Percentiles rank a stretch among this genome's conserved stretches.
These are phyloP conservation scores for Otocyon megalotis DNA, from an alignment of 2,113 vertebrate genomes.

Conservation along the genomic window DNA sequence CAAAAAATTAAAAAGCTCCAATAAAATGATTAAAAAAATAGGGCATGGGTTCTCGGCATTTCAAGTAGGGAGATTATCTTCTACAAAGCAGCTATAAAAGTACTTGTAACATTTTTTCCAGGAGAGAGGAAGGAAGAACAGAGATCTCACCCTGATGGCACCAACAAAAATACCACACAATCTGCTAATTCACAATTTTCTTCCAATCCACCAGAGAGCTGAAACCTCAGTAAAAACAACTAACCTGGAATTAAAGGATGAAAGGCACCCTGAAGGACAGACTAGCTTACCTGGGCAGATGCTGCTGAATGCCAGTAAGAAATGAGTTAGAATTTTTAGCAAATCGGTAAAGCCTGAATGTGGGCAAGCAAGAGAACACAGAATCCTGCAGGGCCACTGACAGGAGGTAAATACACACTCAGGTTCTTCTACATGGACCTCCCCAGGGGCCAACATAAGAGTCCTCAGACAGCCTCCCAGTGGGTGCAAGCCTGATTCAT, in stretches of 20 bases:
- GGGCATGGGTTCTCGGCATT: background rate
- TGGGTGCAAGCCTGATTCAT: too few relatives aligned
- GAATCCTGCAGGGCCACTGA: background rate
- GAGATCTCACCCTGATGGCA: background rate
- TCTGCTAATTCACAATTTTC: background rate
- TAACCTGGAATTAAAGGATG: background rate
- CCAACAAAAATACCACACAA: background rate
- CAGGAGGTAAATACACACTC: background rate
- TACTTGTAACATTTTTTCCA: background rate
- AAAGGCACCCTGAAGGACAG: background rate
- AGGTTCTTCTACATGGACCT: background rate
- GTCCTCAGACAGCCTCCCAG: background rate
- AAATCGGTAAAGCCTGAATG: background rate
- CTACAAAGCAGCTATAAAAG: background rate
- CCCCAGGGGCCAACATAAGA: background rate
- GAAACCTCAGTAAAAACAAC: background rate
- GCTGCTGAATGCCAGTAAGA: background rate
- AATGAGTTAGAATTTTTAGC: slow-evolving; percentile 1
- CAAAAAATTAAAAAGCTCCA: background rate
- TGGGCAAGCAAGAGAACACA: background rate
- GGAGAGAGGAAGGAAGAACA: background rate
- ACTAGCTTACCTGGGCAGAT: background rate
- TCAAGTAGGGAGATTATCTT: background rate
- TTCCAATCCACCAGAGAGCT: background rate
- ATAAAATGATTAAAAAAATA: slow-evolving; percentile 16